Evolutionary conservation across 2,113 vertebrate species (phyloP), one percentile per base, ranked within the genome.

Genomic region (Platichthys stellatus): DNA sequence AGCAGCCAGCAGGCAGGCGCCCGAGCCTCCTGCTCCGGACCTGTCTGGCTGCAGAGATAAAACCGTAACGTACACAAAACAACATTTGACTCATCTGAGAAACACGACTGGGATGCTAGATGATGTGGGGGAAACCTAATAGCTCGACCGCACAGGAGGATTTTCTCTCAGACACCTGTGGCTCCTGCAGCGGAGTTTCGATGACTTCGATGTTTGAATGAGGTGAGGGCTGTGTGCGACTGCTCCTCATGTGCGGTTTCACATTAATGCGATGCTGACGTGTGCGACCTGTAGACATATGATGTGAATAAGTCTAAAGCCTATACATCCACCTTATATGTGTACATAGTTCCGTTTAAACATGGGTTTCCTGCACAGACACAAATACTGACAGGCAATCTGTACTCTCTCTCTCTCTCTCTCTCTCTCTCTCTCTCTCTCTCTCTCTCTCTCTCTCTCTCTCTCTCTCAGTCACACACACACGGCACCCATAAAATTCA

Each of bases 31-130:
- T 64, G 54, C 84, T 82, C 68, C 64, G 83, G 84, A 84, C 80
- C 79, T 81, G 76, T 88, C 85, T 90, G 88, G 72, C 77, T 63
- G 64, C 45, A 58, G 80, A 87, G 84, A 88, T 91, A 86, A 88
- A 85, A 82, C 82, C 74, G 59, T 76, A 88, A 84, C 76, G 82
- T 92, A 89, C 89, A 92, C 88, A 90, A 63, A 83, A 62, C 56
- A 80, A 64, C 54, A 58, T 83, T 80, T 88, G 86, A 89, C 74
- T 85, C 80, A 86, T 90, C 69, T 71, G 40, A 26, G 45, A 69
- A 56, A 86, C 70, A 74, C 58, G 75, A 77, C 35, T 62, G n/a
- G 73, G 62, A 63, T 43, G 69, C 20, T 20, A 58, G 67, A 10
- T 53, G 72, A 69, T 73, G 85, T 15, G 82, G 63, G 49, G 54